These are phyloP conservation scores for Solen grandis DNA, from an alignment of 1,140 invertebrate species.

Conservation along the genomic window DNA sequence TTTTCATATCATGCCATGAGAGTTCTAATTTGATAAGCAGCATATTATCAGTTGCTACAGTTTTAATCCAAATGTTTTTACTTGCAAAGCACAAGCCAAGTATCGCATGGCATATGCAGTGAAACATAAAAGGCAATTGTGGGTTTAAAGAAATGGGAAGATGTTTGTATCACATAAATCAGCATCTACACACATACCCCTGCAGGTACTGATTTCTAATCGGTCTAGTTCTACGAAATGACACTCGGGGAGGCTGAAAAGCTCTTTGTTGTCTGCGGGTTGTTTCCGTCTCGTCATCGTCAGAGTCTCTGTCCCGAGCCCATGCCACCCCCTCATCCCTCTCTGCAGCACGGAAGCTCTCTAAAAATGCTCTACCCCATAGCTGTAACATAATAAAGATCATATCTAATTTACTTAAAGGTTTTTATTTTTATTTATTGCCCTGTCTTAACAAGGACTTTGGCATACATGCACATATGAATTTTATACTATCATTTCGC, in stretches of 20 bases:
- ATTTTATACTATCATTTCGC: too few species aligned
- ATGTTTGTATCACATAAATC: too few species aligned
- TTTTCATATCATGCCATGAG: too few species aligned
- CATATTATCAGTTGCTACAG: too few species aligned
- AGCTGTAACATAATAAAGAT: conserved; percentile 64
- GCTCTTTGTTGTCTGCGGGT: conserved; percentile 41
- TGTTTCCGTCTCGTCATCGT: conserved; percentile 52
- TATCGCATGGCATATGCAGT: too few species aligned
- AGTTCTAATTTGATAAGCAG: too few species aligned
- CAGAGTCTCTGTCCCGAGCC: conserved; percentile 55
- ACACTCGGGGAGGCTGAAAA: conserved; percentile 33
- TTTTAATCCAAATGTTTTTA: too few species aligned
- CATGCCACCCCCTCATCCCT: conserved; percentile 53
- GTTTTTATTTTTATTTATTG: background rate
- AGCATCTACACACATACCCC: conserved; percentile 67
- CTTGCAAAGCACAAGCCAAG: too few species aligned
- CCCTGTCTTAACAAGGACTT: background rate
- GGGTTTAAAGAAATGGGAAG: too few species aligned
- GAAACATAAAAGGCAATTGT: too few species aligned
- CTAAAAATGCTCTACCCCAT: conserved; percentile 69
- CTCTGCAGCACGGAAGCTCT: conserved; percentile 61
- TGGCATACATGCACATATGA: too few species aligned
- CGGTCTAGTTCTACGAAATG: conserved; percentile 49
- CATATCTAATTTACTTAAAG: too few species aligned
- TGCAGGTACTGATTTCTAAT: conserved; percentile 68